Percentiles rank a stretch among this genome's conserved stretches.
Evolutionary conservation across 2,888 invertebrate species (phyloP).

Genomic region (Hecatera dysodea): DNA sequence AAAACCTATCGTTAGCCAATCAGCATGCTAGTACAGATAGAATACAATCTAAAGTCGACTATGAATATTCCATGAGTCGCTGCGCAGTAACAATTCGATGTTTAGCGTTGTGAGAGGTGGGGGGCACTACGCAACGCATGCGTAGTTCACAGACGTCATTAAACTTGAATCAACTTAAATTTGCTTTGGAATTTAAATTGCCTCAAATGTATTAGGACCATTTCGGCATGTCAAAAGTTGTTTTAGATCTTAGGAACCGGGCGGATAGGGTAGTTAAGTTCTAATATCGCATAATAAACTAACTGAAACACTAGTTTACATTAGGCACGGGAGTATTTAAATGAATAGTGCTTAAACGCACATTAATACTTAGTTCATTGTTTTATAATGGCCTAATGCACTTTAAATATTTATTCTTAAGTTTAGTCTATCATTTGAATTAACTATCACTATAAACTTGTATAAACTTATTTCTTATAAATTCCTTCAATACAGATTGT

Average conservation of each 20-base stretch:
- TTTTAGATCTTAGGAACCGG: slow-evolving; percentile 44
- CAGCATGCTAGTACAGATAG: neutral
- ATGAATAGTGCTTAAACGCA: slow-evolving; percentile 42
- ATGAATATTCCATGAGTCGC: too few relatives aligned
- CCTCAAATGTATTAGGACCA: neutral
- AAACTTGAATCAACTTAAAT: neutral
- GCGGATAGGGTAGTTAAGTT: slow-evolving; percentile 32
- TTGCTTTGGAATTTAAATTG: neutral
- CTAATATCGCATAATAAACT: slow-evolving; percentile 29
- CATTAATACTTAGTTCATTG: slow-evolving; percentile 26
- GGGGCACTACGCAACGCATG: too few relatives aligned
- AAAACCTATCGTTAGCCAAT: too few relatives aligned
- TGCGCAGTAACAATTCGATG: too few relatives aligned
- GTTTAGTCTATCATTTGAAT: slow-evolving; percentile 25
- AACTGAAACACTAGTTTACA: slow-evolving; percentile 38
- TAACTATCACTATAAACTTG: slow-evolving; percentile 5
- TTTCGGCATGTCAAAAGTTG: neutral
- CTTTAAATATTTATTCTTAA: slow-evolving; percentile 23
- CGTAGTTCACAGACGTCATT: neutral
- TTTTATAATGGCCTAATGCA: slow-evolving; percentile 38
- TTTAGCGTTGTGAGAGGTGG: too few relatives aligned
- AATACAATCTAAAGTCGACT: too few relatives aligned
- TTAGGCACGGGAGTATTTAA: slow-evolving; percentile 25
- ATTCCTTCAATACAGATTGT: neutral
- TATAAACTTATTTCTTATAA: neutral